Conservation (phyloP, 1,140 invertebrate genomes). For the Asobara japonica region DNA sequence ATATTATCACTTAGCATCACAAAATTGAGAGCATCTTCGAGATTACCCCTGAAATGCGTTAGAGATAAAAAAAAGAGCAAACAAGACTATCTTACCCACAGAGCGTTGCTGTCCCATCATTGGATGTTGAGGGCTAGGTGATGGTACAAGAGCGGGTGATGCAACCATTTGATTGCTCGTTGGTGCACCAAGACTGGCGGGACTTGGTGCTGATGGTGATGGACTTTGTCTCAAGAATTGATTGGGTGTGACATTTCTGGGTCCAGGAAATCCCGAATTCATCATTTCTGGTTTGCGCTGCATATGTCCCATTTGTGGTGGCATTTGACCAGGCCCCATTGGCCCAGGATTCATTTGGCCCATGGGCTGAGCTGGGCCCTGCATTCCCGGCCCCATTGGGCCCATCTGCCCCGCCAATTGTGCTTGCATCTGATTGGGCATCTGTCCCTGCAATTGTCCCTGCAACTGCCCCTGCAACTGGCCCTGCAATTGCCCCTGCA, state of each 20-base stretch:
- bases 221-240: slow-evolving; percentile 78
- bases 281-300: slow-evolving; percentile 65
- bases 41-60: no score
- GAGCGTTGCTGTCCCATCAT: slow-evolving; percentile 66
- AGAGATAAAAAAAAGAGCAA: no score
- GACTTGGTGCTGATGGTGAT: slow-evolving; percentile 76
- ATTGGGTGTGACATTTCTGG: slow-evolving; percentile 71
- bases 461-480: background rate
- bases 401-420: slow-evolving; percentile 66
- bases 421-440: slow-evolving; percentile 56
- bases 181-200: slow-evolving; percentile 72
- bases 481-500: background rate
- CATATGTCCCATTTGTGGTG: slow-evolving; percentile 67
- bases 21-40: no score
- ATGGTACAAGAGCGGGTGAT: slow-evolving; percentile 77
- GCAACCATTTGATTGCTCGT: slow-evolving; percentile 73
- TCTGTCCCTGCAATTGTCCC: slow-evolving; percentile 61
- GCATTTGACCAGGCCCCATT: slow-evolving; percentile 69
- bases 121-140: slow-evolving; percentile 73
- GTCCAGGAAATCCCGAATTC: slow-evolving; percentile 64
- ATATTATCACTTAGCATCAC: no score
- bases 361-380: slow-evolving; percentile 62
- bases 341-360: slow-evolving; percentile 67
- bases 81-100: slow-evolving; percentile 46
- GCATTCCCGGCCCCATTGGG: slow-evolving; percentile 60